These are phyloP conservation scores for Drosophila prostipennis DNA, from an alignment of 2,888 invertebrate genomes.

Conservation along the genomic window DNA sequence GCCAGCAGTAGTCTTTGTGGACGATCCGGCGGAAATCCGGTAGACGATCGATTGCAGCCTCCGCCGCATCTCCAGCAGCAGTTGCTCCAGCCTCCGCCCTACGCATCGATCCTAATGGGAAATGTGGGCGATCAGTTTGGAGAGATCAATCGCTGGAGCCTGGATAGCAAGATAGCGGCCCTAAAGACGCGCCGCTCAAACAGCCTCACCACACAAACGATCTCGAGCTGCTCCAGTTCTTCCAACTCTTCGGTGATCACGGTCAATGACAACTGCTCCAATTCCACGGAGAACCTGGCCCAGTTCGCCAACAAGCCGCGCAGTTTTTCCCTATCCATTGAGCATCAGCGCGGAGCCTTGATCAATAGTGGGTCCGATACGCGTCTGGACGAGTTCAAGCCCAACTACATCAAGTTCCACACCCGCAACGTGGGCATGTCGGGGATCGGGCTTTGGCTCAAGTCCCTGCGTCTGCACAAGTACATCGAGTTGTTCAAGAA, in stretches of 20 bases:
- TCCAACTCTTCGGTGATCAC: slow-evolving; percentile 83
- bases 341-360: slow-evolving; percentile 85
- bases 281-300: slow-evolving; percentile 87
- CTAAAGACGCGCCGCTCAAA: slow-evolving; percentile 89
- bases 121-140: slow-evolving; percentile 80
- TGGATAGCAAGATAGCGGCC: slow-evolving; percentile 82
- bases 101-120: slow-evolving; percentile 77
- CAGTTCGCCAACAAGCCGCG: slow-evolving; percentile 90
- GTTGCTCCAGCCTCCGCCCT: slow-evolving; percentile 65
- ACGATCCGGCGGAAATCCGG: slow-evolving; percentile 5
- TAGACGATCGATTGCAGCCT: slow-evolving; percentile 35
- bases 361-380: slow-evolving; percentile 93
- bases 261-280: slow-evolving; percentile 83
- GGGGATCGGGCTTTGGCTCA: slow-evolving; percentile 92
- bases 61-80: slow-evolving; percentile 46
- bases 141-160: slow-evolving; percentile 81
- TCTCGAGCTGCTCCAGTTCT: slow-evolving; percentile 82
- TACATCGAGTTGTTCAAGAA: slow-evolving; percentile 97
- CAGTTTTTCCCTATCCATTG: slow-evolving; percentile 93
- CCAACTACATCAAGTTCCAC: slow-evolving; percentile 85
- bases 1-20: slow-evolving; percentile 35
- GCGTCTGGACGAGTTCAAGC: slow-evolving; percentile 89
- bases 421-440: slow-evolving; percentile 87
- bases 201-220: slow-evolving; percentile 89
- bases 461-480: slow-evolving; percentile 96